Conservation (phyloP, 2,888 invertebrate species). For the Malacosoma neustria region DNA sequence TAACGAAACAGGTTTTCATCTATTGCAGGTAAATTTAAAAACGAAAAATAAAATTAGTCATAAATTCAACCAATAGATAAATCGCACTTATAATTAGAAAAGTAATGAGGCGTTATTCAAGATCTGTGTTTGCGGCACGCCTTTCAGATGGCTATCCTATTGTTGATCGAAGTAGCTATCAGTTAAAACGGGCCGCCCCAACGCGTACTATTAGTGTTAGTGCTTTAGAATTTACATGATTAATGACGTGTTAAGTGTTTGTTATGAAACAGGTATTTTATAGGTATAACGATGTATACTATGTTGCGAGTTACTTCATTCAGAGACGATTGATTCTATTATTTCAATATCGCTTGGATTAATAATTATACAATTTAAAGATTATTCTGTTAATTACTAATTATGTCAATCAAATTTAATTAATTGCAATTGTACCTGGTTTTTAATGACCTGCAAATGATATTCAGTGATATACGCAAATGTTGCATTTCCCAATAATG, state of each 20-base stretch:
- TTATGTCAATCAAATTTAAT: slow-evolving; percentile 1
- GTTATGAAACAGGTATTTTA: slow-evolving; percentile 40
- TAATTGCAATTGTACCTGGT: slow-evolving; percentile 22
- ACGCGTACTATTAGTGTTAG: slow-evolving; percentile 48
- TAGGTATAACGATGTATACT: too few species aligned
- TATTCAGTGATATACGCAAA: slow-evolving; percentile 60
- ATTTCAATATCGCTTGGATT: too few species aligned
- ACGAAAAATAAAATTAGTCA: too few species aligned
- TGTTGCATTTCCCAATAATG: slow-evolving; percentile 71
- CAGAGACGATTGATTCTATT: too few species aligned
- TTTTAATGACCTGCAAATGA: slow-evolving; percentile 69
- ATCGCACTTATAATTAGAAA: slow-evolving; percentile 49
- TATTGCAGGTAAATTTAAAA: too few species aligned
- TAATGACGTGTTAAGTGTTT: slow-evolving; percentile 45
- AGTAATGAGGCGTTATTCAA: slow-evolving; percentile 46
- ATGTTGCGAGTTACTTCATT: too few species aligned
- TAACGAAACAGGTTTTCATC: too few species aligned
- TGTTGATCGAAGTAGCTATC: too few species aligned
- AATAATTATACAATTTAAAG: too few species aligned
- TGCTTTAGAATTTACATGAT: slow-evolving; percentile 40
- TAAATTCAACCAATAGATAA: slow-evolving; percentile 25
- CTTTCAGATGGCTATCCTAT: too few species aligned
- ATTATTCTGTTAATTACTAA: too few species aligned
- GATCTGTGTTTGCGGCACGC: slow-evolving; percentile 50
- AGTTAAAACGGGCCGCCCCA: slow-evolving; percentile 38